A percentile compares a stretch with the other conserved stretches of the same genome.
phyloP scores from a whole-genome alignment of 2,888 invertebrate genomes.

The Phrixothrix hirtus region DNA sequence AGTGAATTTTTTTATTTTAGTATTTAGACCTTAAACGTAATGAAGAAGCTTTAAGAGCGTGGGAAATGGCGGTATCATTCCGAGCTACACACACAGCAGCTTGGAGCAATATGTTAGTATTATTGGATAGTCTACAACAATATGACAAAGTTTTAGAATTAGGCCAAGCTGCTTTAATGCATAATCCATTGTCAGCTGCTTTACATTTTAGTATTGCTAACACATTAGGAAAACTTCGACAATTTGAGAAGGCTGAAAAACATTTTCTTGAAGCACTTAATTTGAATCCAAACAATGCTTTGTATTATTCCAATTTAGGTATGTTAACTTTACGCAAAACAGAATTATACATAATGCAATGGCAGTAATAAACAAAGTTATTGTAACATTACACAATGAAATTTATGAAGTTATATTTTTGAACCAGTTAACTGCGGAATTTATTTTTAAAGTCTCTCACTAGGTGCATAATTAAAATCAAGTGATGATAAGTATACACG shows the following conservation, averaged over 20 bases:
- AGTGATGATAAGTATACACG: too few species aligned
- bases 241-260: constrained; percentile 77
- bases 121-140: constrained; percentile 69
- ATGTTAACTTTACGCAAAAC: too few species aligned
- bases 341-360: too few species aligned
- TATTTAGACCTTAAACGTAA: constrained; percentile 78
- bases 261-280: constrained; percentile 78
- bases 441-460: too few species aligned
- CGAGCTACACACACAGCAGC: constrained; percentile 81
- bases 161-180: constrained; percentile 70
- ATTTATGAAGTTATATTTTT: too few species aligned
- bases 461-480: too few species aligned
- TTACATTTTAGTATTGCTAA: constrained; percentile 88
- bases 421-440: too few species aligned
- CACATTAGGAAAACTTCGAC: constrained; percentile 79
- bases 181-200: constrained; percentile 74
- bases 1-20: constrained; percentile 62
- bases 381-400: too few species aligned
- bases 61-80: constrained; percentile 78
- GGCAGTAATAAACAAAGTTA: too few species aligned
- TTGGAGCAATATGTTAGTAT: constrained; percentile 90
- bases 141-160: constrained; percentile 69
- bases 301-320: constrained; percentile 91
- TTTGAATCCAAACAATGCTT: constrained; percentile 70
- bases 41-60: constrained; percentile 75